These are phyloP conservation scores for Theocolax elegans DNA, from an alignment of 1,140 invertebrate species.

Conservation along the genomic window DNA sequence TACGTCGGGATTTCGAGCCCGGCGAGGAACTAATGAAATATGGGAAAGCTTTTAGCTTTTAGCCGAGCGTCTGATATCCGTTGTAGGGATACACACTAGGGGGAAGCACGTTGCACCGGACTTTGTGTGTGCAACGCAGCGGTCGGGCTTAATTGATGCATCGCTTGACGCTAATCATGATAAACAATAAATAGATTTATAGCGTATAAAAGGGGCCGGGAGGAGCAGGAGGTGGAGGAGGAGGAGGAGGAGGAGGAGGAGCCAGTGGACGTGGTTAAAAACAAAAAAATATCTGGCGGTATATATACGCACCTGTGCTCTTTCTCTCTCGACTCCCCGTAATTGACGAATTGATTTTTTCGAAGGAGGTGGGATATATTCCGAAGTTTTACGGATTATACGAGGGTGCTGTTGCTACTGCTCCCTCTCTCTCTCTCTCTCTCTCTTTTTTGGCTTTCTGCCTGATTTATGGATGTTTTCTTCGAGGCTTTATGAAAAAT, in stretches of 20 bases:
- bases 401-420: neutral
- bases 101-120: neutral
- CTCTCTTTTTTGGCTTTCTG: neutral
- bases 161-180: slow-evolving; percentile 58
- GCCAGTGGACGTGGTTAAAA: too few relatives aligned
- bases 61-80: slow-evolving; percentile 62
- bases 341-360: slow-evolving; percentile 42
- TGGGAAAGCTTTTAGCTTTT: slow-evolving; percentile 66
- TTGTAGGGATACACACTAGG: slow-evolving; percentile 13
- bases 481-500: neutral
- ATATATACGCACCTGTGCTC: too few relatives aligned
- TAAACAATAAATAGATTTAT: slow-evolving; percentile 61
- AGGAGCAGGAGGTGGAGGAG: too few relatives aligned
- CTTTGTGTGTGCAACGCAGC: slow-evolving; percentile 34
- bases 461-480: neutral
- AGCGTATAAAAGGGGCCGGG: slow-evolving; percentile 46
- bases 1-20: too few relatives aligned
- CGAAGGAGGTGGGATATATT: neutral
- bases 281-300: too few relatives aligned
- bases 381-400: slow-evolving; percentile 1
- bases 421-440: neutral
- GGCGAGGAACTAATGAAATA: slow-evolving; percentile 63
- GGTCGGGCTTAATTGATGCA: slow-evolving; percentile 57
- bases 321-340: too few relatives aligned
- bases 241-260: too few relatives aligned